Evolutionary conservation across 2,797 vertebrate species (phyloP).

Genomic region (Hylomyscus alleni): DNA sequence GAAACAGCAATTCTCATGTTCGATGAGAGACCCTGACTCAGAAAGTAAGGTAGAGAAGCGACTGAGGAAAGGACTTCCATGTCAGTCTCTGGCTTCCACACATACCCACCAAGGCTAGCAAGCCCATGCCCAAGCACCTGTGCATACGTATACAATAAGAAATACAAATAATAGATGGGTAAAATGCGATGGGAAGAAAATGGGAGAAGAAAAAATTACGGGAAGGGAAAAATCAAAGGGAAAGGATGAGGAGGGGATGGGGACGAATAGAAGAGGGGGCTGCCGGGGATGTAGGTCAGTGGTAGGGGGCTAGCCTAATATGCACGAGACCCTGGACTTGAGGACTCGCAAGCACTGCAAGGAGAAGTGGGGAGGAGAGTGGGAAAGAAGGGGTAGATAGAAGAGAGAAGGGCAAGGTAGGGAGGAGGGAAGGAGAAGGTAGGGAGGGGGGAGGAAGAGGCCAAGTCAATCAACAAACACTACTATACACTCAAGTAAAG

Average conservation of each 20-base stretch:
- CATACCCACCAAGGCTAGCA: not conserved
- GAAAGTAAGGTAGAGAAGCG: not conserved
- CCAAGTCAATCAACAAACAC: not conserved
- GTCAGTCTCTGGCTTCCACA: not conserved
- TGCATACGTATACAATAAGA: not conserved
- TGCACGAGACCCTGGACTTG: not conserved
- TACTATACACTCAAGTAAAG: not conserved
- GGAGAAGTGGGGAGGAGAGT: not conserved
- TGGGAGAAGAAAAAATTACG: not conserved
- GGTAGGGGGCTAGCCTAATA: not conserved
- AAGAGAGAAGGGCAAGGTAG: accelerated
- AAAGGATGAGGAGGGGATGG: not conserved
- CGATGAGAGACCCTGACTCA: not conserved
- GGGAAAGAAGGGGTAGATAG: not conserved
- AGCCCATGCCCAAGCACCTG: not conserved
- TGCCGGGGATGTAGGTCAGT: not conserved
- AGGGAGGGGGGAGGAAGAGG: not conserved
- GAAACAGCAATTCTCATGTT: not conserved
- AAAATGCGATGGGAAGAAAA: not conserved
- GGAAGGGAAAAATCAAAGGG: not conserved
- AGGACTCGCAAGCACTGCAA: not conserved
- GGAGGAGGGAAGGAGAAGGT: not conserved
- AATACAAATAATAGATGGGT: not conserved
- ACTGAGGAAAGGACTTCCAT: not conserved
- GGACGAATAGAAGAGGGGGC: not conserved